Evolutionary conservation across 2,888 invertebrate genomes (phyloP), one percentile per base, ranked within the genome.

Genomic region (Antheraea yamamai): DNA sequence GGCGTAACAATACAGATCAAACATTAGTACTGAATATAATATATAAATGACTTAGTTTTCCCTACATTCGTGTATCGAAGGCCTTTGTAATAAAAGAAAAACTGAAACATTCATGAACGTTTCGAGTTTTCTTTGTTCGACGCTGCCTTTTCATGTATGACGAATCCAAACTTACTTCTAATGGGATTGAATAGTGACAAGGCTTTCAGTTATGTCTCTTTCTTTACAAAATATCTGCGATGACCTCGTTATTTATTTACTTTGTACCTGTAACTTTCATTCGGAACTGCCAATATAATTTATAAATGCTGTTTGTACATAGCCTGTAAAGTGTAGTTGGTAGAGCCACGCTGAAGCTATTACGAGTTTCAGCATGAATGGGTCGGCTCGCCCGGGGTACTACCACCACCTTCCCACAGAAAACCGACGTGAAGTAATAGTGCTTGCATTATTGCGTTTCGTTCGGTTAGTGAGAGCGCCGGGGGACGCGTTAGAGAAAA

Each of bases 61-160:
- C 39, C 35, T 70, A 20, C 39, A 39, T 30, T 7, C 3, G 39
- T 6, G 18, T 70, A 70, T 70, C 8, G 39, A 39, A 71, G 58
- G 14, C 20, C 58, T 26, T 74, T 75, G 58, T 75, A 58, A 72
- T 58, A 72, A 58, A 75, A 75, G 61, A 35, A 75, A 75, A 72
- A 70, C 70, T 70, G 20, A 72, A 75, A 58, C 47, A 72, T 72
- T 61, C 47, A 75, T 74, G 74, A 71, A 74, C 71, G 55, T 71
- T 74, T 71, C 35, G 71, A 58, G 23, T 68, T 55, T 47, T 51
- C 61, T 74, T 72, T 75, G 72, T 72, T 70, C 35, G 39, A 30
- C 8, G 64, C 16, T 66, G 20, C 70, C 70, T 23, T 70, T 68
- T 68, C 68, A 16, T 68, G 68, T 70, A 70, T 70, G 39, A 39